These are phyloP conservation scores for Liolophura sinensis DNA, from an alignment of 1,140 invertebrate genomes.

Conservation along the genomic window DNA sequence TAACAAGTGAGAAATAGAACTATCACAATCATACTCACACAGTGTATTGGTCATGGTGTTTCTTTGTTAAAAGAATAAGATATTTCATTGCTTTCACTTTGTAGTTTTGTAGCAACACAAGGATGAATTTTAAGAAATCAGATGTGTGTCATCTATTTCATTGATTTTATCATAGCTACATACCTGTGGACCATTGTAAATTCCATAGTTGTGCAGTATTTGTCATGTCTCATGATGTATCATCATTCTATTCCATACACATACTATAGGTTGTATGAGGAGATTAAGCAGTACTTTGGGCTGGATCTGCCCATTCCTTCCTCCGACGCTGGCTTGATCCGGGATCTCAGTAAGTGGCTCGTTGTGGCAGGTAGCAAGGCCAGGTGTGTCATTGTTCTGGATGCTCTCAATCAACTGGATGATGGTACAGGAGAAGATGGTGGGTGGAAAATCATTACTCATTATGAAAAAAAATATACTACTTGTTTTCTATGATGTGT, in stretches of 20 bases:
- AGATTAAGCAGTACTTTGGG: conserved; percentile 30
- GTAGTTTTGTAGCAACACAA: too few relatives aligned
- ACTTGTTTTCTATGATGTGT: neutral
- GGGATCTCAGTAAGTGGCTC: conserved; percentile 31
- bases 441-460: conserved; percentile 11
- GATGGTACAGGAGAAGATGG: conserved; percentile 34
- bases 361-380: conserved; percentile 18
- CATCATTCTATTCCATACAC: neutral
- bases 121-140: neutral
- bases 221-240: neutral
- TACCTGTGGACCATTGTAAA: too few relatives aligned
- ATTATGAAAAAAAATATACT: neutral
- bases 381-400: conserved; percentile 33
- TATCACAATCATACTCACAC: neutral
- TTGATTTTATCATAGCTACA: too few relatives aligned
- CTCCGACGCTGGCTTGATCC: conserved; percentile 27
- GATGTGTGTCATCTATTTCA: neutral
- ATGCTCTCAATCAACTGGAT: conserved; percentile 43
- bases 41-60: too few relatives aligned
- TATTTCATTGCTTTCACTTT: too few relatives aligned
- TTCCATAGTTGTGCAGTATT: too few relatives aligned
- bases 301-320: conserved; percentile 29
- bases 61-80: neutral
- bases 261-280: conserved; percentile 34
- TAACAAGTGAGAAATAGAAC: too few relatives aligned